These are phyloP conservation scores for Mercenaria mercenaria DNA, from an alignment of 1,140 invertebrate species.

Conservation along the genomic window DNA sequence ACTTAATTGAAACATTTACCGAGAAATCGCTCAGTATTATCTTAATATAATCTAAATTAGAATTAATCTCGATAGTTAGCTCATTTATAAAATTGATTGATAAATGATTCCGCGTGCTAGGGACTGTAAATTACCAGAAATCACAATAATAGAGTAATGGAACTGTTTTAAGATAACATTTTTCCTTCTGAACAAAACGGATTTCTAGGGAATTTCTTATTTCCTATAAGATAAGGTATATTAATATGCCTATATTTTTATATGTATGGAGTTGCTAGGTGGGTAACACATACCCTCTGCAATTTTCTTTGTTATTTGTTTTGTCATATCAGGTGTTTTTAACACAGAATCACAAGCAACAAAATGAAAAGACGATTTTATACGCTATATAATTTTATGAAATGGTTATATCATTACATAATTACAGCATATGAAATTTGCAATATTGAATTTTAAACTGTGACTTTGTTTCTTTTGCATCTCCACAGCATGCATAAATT, in stretches of 20 bases:
- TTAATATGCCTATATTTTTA: background rate
- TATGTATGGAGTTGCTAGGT: too few relatives aligned
- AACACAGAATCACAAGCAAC: too few relatives aligned
- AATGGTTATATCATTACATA: too few relatives aligned
- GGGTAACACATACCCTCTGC: too few relatives aligned
- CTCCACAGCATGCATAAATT: too few relatives aligned
- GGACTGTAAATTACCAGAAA: slow-evolving; percentile 54
- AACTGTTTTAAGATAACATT: slow-evolving; percentile 28
- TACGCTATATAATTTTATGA: too few relatives aligned
- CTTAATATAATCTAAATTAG: slow-evolving; percentile 70
- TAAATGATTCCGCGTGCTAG: slow-evolving; percentile 56
- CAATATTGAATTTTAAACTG: too few relatives aligned
- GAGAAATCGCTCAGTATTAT: slow-evolving; percentile 57
- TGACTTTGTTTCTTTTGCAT: too few relatives aligned
- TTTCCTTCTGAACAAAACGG: background rate
- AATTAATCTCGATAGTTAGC: slow-evolving; percentile 67
- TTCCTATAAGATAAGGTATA: slow-evolving; percentile 1
- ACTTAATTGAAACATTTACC: slow-evolving; percentile 69
- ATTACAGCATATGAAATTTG: too few relatives aligned
- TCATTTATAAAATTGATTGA: slow-evolving; percentile 69
- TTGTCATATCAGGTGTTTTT: too few relatives aligned
- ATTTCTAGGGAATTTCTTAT: slow-evolving; percentile 8
- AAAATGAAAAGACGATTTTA: too few relatives aligned
- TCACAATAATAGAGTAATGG: slow-evolving; percentile 43
- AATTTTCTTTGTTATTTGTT: too few relatives aligned